Conservation (phyloP, 2,888 invertebrate genomes). For the Congeria kusceri region DNA sequence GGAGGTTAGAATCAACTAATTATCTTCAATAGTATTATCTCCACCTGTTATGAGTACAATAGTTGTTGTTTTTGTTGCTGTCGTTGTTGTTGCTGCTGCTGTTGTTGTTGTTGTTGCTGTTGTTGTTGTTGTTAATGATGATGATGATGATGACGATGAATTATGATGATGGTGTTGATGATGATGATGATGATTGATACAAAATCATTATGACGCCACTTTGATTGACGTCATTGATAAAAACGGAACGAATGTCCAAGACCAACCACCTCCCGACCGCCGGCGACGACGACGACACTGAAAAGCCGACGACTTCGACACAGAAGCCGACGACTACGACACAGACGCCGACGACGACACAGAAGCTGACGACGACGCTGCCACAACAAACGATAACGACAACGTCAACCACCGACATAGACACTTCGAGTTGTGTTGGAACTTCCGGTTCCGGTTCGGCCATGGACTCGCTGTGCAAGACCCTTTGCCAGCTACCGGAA, state of each 20-base stretch:
- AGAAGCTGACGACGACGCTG: background rate
- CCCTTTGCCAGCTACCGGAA: background rate
- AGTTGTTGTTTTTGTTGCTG: too few relatives aligned
- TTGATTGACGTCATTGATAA: slow-evolving; percentile 10
- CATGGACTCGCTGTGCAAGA: background rate
- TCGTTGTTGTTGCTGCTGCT: too few relatives aligned
- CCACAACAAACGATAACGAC: too few relatives aligned
- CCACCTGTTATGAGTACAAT: too few relatives aligned
- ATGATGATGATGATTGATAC: too few relatives aligned
- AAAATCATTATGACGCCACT: slow-evolving; percentile 12
- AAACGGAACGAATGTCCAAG: background rate
- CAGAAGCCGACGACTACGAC: background rate
- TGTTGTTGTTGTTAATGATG: too few relatives aligned
- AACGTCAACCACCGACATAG: background rate
- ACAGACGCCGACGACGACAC: background rate
- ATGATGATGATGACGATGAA: too few relatives aligned
- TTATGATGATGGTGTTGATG: too few relatives aligned
- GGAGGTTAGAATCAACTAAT: slow-evolving; percentile 2
- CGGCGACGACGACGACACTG: background rate
- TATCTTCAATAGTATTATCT: too few relatives aligned
- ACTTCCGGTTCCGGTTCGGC: background rate
- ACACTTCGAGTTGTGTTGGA: background rate
- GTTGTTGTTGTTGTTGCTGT: too few relatives aligned
- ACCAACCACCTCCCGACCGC: background rate
- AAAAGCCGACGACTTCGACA: background rate